Base-by-base conservation (phyloP, 2,888 invertebrate species). In the Ennomos erosarius region DNA sequence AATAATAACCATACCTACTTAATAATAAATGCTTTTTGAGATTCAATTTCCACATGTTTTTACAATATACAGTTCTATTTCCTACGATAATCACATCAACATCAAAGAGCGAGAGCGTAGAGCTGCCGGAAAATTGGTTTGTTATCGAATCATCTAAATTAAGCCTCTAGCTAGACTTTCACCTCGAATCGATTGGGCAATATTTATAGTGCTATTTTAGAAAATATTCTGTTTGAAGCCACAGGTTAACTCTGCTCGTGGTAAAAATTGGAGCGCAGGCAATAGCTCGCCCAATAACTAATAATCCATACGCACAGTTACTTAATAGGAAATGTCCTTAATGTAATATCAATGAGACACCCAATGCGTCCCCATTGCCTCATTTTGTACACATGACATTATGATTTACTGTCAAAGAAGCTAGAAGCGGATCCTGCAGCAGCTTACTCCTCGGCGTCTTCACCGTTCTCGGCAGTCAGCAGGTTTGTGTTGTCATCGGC, bases 401-500 rank as follows among this genome's bases (percentile, higher is more conserved):
- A 73, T 60, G 71, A 70, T 69, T 72, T 69, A 71, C 67, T 73
- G 62, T 70, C 62, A 72, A 78, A 78, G 66, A 84, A 84, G 84
- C 85, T 76, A 67, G 62, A 81, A 81, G 82, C 79, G 72, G 55
- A 33, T 55, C 61, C 56, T 54, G 59, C 55, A 54, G 53, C 47
- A 39, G 67, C 67, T 87, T 80, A 89, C 81, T 90, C 91, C 68
- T 91, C 91, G 16, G 75, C 81, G 44, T 92, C 93, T 56, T 92
- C 92, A 9, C 86, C 83, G 72, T 90, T 91, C 67, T 92, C 92
- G 2, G 91, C 90, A 37, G 90, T 88, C 72, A 93, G 75, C 64
- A 93, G 74, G 70, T 90, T 90, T 48, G 93, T 91, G 78, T 92
- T 92, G 76, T 92, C 93, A 52, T 92, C 93, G 34, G 82, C 86